These are phyloP conservation scores for Percina caprodes DNA, from an alignment of 2,113 vertebrate genomes.

Conservation along the genomic window DNA sequence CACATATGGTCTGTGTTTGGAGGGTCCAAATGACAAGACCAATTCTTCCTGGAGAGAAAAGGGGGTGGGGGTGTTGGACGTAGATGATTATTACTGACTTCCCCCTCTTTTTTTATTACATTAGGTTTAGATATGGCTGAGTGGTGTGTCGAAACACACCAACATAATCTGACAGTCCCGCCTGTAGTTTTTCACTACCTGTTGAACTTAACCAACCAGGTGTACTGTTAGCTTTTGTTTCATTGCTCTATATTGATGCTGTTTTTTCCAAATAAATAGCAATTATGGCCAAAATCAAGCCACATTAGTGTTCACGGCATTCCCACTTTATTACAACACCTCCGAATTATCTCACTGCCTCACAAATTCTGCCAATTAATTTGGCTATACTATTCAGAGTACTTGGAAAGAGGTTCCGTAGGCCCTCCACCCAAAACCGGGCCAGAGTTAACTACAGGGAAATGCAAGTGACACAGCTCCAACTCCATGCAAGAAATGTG, in stretches of 20 bases:
- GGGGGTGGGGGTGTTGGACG: constrained; percentile 48
- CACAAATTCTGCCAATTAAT: constrained; percentile 75
- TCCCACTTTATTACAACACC: constrained; percentile 60
- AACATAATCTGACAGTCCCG: background rate
- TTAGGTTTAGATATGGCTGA: constrained; percentile 52
- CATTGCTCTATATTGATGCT: constrained; percentile 53
- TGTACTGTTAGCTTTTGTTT: constrained; percentile 56
- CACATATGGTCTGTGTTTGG: constrained; percentile 87
- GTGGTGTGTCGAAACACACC: constrained; percentile 11
- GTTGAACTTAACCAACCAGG: constrained; percentile 51
- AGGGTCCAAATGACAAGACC: constrained; percentile 82
- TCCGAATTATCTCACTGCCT: constrained; percentile 66
- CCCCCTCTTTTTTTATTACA: constrained; percentile 63
- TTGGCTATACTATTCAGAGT: constrained; percentile 66
- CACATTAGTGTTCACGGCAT: constrained; percentile 54
- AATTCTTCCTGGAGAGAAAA: constrained; percentile 74
- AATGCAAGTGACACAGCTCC: constrained; percentile 44
- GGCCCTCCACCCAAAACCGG: constrained; percentile 24
- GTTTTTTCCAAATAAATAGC: constrained; percentile 53
- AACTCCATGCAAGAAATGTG: constrained; percentile 22
- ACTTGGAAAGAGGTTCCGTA: constrained; percentile 59
- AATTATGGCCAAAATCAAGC: constrained; percentile 54
- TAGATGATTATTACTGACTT: constrained; percentile 58
- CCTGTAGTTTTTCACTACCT: constrained; percentile 8
- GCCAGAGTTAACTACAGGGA: constrained; percentile 61